These are phyloP conservation scores for Rynchops niger DNA, from an alignment of 2,113 vertebrate genomes.

Conservation along the genomic window DNA sequence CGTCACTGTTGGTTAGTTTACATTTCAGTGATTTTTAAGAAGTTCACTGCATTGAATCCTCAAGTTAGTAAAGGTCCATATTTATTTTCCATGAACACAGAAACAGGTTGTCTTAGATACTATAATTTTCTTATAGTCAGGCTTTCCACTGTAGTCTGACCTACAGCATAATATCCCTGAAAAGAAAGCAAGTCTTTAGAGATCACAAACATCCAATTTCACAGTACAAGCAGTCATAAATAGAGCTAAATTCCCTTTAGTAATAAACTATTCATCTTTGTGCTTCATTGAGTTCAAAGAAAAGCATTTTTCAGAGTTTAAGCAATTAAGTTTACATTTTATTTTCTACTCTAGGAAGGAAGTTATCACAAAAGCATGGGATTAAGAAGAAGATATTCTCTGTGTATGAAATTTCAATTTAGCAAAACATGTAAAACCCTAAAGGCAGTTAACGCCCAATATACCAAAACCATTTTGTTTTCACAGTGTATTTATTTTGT, in stretches of 20 bases:
- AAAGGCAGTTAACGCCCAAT: slow-evolving; percentile 52
- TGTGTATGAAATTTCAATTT: slow-evolving; percentile 77
- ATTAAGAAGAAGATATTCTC: slow-evolving; percentile 70
- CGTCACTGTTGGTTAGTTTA: not conserved
- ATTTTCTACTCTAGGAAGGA: slow-evolving; percentile 64
- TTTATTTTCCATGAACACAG: not conserved
- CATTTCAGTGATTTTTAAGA: not conserved
- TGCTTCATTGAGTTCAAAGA: slow-evolving; percentile 76
- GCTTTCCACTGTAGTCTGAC: slow-evolving; percentile 38
- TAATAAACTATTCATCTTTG: slow-evolving; percentile 78
- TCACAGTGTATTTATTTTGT: slow-evolving; percentile 65
- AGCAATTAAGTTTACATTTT: slow-evolving; percentile 76
- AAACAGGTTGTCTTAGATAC: not conserved
- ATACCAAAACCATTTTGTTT: slow-evolving; percentile 63
- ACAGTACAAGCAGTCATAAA: slow-evolving; percentile 77
- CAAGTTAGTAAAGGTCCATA: not conserved
- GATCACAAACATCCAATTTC: slow-evolving; percentile 78
- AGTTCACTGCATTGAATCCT: not conserved
- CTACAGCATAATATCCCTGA: slow-evolving; percentile 7
- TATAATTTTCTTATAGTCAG: not conserved
- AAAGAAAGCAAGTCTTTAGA: slow-evolving; percentile 67
- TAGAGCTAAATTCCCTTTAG: slow-evolving; percentile 78
- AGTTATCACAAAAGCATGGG: slow-evolving; percentile 66
- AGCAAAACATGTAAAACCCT: slow-evolving; percentile 64
- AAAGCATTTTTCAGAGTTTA: slow-evolving; percentile 77